These are phyloP conservation scores for Oxycera nigricornis DNA, from an alignment of 2,888 invertebrate genomes.

Conservation along the genomic window DNA sequence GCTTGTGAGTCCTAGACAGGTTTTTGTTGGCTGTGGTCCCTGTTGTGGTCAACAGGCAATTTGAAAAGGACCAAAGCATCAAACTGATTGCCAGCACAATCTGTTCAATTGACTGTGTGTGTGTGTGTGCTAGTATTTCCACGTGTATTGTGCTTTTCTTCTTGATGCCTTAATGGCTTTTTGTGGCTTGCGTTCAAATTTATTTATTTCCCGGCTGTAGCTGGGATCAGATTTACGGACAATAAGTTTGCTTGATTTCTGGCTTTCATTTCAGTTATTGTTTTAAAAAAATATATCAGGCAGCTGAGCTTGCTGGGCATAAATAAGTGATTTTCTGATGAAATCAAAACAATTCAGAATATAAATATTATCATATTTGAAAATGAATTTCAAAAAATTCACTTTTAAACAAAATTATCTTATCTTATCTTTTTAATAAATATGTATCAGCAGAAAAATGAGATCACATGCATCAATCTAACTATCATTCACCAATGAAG, in stretches of 20 bases:
- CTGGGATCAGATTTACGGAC: not conserved
- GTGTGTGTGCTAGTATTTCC: not conserved
- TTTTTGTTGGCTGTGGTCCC: not conserved
- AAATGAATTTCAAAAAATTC: too few relatives aligned
- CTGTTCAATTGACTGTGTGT: not conserved
- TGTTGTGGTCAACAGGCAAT: conserved; percentile 12
- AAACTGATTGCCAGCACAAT: conserved; percentile 4
- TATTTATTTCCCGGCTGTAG: not conserved
- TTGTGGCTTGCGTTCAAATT: not conserved
- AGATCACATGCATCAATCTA: too few relatives aligned
- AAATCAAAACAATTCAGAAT: too few relatives aligned
- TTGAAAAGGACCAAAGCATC: not conserved
- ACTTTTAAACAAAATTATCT: too few relatives aligned
- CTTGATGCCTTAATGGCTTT: not conserved
- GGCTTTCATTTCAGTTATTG: too few relatives aligned
- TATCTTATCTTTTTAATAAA: too few relatives aligned
- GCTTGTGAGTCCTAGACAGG: not conserved
- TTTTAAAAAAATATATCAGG: too few relatives aligned
- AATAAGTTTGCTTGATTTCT: not conserved
- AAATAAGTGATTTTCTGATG: not conserved
- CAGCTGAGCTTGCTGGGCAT: not conserved
- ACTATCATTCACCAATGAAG: too few relatives aligned
- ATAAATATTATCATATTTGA: too few relatives aligned
- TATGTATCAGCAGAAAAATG: too few relatives aligned
- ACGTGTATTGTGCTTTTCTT: not conserved